Conservation (phyloP, 2,888 invertebrate species). For the Spialia ferax region DNA sequence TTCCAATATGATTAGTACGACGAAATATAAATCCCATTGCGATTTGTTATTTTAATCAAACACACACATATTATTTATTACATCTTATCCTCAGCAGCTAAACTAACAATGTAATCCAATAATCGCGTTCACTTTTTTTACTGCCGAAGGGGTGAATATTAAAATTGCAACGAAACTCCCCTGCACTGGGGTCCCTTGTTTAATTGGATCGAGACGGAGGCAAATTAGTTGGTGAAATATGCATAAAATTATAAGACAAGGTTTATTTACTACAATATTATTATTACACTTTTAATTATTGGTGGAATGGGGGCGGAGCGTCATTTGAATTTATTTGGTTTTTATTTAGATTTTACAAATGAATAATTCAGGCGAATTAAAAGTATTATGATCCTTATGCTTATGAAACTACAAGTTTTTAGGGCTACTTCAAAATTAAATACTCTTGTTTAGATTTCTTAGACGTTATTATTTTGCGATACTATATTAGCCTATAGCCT, state of each 20-base stretch:
- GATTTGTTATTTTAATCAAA: slow-evolving; percentile 11
- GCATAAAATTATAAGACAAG: slow-evolving; percentile 62
- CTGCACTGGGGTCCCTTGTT: slow-evolving; percentile 51
- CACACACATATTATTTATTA: slow-evolving; percentile 9
- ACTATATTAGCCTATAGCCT: no score
- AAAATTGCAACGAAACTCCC: slow-evolving; percentile 54
- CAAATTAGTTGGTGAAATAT: slow-evolving; percentile 79
- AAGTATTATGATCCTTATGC: not conserved
- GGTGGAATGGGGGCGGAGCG: slow-evolving; percentile 5
- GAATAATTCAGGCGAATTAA: slow-evolving; percentile 11
- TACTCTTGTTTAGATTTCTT: not conserved
- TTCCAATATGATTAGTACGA: no score
- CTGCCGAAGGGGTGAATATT: slow-evolving; percentile 59
- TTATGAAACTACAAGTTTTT: not conserved
- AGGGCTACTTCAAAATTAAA: not conserved
- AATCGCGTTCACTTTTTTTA: slow-evolving; percentile 45
- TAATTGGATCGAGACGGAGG: slow-evolving; percentile 72
- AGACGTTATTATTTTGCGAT: no score
- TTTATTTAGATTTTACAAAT: slow-evolving; percentile 29
- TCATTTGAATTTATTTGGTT: slow-evolving; percentile 30
- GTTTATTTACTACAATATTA: slow-evolving; percentile 16
- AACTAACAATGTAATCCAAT: slow-evolving; percentile 30
- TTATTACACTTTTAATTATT: slow-evolving; percentile 35
- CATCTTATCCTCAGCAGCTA: slow-evolving; percentile 17
- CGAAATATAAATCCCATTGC: not conserved